These are phyloP conservation scores for Drosophila funebris DNA, from an alignment of 1,140 invertebrate genomes.

Conservation along the genomic window DNA sequence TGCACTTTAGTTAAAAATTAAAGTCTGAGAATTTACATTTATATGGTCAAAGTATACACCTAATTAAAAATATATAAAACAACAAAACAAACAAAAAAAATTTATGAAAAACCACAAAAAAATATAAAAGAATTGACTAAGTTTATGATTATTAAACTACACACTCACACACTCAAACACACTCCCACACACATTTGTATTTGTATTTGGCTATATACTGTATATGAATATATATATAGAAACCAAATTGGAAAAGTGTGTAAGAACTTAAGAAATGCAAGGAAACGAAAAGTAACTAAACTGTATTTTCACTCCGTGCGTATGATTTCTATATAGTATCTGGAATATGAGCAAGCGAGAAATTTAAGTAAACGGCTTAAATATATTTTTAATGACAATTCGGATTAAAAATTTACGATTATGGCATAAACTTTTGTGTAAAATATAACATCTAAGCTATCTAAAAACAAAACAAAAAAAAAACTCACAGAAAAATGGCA, in stretches of 20 bases:
- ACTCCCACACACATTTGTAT: conserved; percentile 24
- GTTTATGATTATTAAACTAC: conserved; percentile 61
- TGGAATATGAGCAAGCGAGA: conserved; percentile 51
- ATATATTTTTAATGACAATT: conserved; percentile 77
- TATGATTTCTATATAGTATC: conserved; percentile 64
- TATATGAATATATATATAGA: conserved; percentile 6
- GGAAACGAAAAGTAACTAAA: conserved; percentile 21
- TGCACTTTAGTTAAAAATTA: conserved; percentile 83
- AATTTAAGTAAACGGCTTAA: conserved; percentile 63
- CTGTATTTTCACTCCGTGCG: conserved; percentile 54
- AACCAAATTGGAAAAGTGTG: conserved; percentile 12
- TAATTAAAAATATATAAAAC: conserved; percentile 45
- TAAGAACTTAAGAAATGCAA: conserved; percentile 34
- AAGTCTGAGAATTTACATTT: conserved; percentile 82
- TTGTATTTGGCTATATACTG: conserved; percentile 65
- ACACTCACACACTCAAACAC: conserved; percentile 13
- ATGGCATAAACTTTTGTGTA: conserved; percentile 78
- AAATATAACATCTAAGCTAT: conserved; percentile 72
- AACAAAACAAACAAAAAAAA: conserved; percentile 27
- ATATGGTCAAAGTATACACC: conserved; percentile 70
- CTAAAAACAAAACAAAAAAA: conserved; percentile 33
- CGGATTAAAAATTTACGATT: conserved; percentile 72
- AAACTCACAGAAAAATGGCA: conserved; percentile 57
- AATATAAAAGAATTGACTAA: conserved; percentile 58
- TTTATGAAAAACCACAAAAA: conserved; percentile 11